A percentile compares a stretch with the other conserved stretches of the same genome.
Evolutionary conservation across 2,888 invertebrate genomes (phyloP).

Genomic region (Gortyna flavago): DNA sequence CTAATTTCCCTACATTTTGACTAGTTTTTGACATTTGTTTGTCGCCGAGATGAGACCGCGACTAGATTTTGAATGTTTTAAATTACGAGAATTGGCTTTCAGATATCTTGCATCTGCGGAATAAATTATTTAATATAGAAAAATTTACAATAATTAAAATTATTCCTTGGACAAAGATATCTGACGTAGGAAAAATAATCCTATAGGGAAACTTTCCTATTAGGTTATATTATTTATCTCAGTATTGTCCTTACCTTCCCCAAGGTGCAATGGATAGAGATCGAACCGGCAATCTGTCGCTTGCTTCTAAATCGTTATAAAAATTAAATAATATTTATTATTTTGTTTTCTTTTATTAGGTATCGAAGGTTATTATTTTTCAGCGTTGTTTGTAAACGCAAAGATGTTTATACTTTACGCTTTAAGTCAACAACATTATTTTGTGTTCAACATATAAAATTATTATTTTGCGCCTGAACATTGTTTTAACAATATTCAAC

Average conservation of each 20-base stretch:
- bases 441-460: not conserved
- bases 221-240: not conserved
- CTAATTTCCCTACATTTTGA: too few relatives aligned
- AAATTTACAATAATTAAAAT: not conserved
- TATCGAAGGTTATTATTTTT: not conserved
- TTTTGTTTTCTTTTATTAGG: not conserved
- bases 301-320: not conserved
- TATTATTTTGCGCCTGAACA: not conserved
- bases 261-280: not conserved
- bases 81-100: too few relatives aligned
- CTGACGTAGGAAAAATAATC: not conserved
- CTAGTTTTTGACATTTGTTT: too few relatives aligned
- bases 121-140: not conserved
- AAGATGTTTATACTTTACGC: not conserved
- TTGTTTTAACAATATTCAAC: constrained; percentile 24
- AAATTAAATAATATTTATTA: not conserved
- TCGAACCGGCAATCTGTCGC: too few relatives aligned
- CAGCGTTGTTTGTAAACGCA: not conserved
- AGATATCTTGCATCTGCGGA: not conserved
- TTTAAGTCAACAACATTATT: not conserved
- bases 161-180: not conserved
- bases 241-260: not conserved
- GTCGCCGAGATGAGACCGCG: too few relatives aligned
- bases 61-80: too few relatives aligned
- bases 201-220: not conserved